Evolutionary conservation across 2,797 vertebrate species (phyloP).

Genomic region (Nyctalus aviator): DNA sequence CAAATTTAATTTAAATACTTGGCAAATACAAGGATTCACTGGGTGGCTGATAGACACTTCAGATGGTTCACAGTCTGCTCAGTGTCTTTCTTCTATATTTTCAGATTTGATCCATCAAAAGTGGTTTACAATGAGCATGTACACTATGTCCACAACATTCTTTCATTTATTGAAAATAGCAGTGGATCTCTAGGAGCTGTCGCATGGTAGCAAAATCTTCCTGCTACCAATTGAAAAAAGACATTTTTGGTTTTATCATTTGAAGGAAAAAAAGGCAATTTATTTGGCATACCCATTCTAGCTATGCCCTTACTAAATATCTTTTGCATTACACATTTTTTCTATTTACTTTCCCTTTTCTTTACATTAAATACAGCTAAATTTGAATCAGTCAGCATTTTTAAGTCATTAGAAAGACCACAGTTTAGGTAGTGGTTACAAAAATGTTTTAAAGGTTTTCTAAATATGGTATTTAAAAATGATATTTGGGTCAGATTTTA

Average conservation of each 20-base stretch:
- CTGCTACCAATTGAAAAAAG: not conserved
- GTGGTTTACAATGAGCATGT: not conserved
- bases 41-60: slow-evolving; percentile 67
- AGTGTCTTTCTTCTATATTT: slow-evolving; percentile 75
- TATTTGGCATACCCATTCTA: not conserved
- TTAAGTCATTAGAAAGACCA: not conserved
- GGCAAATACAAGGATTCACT: slow-evolving; percentile 53
- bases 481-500: not conserved
- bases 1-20: slow-evolving; percentile 78
- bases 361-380: not conserved
- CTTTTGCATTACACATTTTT: not conserved
- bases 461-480: not conserved
- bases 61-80: slow-evolving; percentile 64
- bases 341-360: not conserved
- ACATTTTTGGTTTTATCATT: slow-evolving; percentile 8
- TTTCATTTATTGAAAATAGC: slow-evolving; percentile 60
- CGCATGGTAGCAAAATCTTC: slow-evolving; percentile 7
- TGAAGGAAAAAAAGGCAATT: slow-evolving; percentile 19
- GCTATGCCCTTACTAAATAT: not conserved
- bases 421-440: not conserved
- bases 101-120: slow-evolving; percentile 53
- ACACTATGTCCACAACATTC: not conserved
- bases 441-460: not conserved
- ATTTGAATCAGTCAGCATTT: slow-evolving; percentile 8
- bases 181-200: not conserved